These are phyloP conservation scores for Troides helena DNA, from an alignment of 2,888 invertebrate genomes.

Conservation along the genomic window DNA sequence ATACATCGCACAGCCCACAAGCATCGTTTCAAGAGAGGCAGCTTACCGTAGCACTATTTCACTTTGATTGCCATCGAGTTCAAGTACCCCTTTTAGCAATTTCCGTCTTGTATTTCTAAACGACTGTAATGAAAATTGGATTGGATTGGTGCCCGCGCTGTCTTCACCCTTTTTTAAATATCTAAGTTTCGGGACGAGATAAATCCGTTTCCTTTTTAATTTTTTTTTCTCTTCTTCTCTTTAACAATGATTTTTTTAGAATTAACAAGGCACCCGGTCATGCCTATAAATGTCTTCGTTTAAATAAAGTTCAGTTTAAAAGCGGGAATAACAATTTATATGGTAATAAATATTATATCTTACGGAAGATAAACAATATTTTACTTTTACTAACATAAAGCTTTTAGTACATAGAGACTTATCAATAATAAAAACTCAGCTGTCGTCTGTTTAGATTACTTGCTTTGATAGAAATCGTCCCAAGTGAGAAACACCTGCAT, in stretches of 20 bases:
- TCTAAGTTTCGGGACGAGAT: slow-evolving; percentile 18
- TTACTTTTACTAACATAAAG: neutral
- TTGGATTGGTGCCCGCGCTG: slow-evolving; percentile 35
- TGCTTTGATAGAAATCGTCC: too few species aligned
- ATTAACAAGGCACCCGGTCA: slow-evolving; percentile 20
- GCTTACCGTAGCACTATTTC: slow-evolving; percentile 10
- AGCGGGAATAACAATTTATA: neutral
- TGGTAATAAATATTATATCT: neutral
- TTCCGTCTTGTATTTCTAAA: slow-evolving; percentile 34
- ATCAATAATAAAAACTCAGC: neutral
- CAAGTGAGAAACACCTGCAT: too few species aligned
- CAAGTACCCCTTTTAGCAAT: slow-evolving; percentile 25
- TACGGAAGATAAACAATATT: neutral
- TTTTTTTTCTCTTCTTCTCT: slow-evolving; percentile 4
- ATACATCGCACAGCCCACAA: neutral
- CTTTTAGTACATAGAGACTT: neutral
- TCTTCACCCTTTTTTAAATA: slow-evolving; percentile 25
- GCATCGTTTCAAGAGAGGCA: neutral
- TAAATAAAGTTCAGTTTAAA: slow-evolving; percentile 1
- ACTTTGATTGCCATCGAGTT: slow-evolving; percentile 21
- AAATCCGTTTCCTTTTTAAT: slow-evolving; percentile 25
- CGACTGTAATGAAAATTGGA: slow-evolving; percentile 40
- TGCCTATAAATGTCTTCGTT: slow-evolving; percentile 18
- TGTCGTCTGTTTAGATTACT: too few species aligned
- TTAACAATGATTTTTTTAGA: slow-evolving; percentile 23